Conservation (phyloP, 2,113 vertebrate genomes). For the Varanus komodoensis region DNA sequence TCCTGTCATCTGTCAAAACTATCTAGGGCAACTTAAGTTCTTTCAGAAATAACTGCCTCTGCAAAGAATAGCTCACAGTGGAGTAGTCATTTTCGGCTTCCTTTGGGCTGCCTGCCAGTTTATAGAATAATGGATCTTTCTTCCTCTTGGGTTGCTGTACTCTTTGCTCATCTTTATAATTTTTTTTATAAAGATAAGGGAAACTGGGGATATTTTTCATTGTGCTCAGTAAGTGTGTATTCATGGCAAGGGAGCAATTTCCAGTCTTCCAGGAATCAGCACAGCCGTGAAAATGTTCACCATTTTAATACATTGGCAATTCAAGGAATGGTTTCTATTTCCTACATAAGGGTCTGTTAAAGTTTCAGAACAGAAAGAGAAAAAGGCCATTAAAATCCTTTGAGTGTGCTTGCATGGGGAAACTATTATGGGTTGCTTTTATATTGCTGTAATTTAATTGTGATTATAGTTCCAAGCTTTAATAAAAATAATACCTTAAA, state of each 20-base stretch:
- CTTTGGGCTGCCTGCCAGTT: conserved; percentile 55
- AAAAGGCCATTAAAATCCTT: background rate
- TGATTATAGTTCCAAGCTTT: background rate
- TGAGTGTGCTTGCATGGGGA: background rate
- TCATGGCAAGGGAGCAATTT: conserved; percentile 10
- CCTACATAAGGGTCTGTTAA: background rate
- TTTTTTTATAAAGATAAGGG: conserved; percentile 48
- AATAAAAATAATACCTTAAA: background rate
- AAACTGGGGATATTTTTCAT: conserved; percentile 25
- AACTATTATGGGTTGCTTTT: background rate
- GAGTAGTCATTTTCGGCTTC: conserved; percentile 59
- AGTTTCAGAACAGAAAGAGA: background rate
- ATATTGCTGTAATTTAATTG: conserved; percentile 5
- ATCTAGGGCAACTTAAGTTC: conserved; percentile 65
- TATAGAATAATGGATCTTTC: conserved; percentile 58
- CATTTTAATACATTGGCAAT: background rate
- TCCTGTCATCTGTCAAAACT: conserved; percentile 63
- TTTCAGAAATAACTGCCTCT: conserved; percentile 66
- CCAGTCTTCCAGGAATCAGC: background rate
- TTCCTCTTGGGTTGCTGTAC: conserved; percentile 52
- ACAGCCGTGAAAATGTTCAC: background rate
- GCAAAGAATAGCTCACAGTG: conserved; percentile 37
- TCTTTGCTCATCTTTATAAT: conserved; percentile 50
- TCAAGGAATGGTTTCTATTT: background rate
- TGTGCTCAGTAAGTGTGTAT: conserved; percentile 14